These are phyloP conservation scores for Ypsolopha sequella DNA, from an alignment of 2,888 invertebrate species.

Conservation along the genomic window DNA sequence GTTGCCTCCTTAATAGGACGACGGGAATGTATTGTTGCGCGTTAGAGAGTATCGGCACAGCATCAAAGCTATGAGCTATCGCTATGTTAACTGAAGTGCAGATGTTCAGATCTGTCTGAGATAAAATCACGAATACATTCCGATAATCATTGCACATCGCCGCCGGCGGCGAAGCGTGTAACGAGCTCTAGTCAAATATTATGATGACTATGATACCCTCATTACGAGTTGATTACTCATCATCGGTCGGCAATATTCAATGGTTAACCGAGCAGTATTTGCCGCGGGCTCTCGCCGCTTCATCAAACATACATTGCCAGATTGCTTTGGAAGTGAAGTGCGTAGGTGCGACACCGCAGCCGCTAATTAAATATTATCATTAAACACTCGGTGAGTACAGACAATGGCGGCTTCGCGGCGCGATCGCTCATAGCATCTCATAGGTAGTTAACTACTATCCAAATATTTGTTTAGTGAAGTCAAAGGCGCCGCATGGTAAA, in stretches of 20 bases:
- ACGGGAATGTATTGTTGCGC: slow-evolving; percentile 22
- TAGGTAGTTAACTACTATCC: slow-evolving; percentile 59
- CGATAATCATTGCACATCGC: slow-evolving; percentile 4
- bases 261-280: background rate
- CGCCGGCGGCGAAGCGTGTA: slow-evolving; percentile 8
- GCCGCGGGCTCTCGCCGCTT: slow-evolving; percentile 42
- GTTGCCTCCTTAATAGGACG: slow-evolving; percentile 22
- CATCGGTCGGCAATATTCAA: slow-evolving; percentile 27
- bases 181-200: slow-evolving; percentile 22
- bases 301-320: slow-evolving; percentile 31
- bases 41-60: slow-evolving; percentile 10
- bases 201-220: slow-evolving; percentile 28
- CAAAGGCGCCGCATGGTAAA: slow-evolving; percentile 56
- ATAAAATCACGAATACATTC: background rate
- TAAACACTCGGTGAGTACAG: slow-evolving; percentile 46
- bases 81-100: slow-evolving; percentile 7
- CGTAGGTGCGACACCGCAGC: slow-evolving; percentile 56
- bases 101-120: slow-evolving; percentile 15
- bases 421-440: slow-evolving; percentile 55
- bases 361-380: slow-evolving; percentile 69
- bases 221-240: slow-evolving; percentile 41
- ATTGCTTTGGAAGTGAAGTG: slow-evolving; percentile 27
- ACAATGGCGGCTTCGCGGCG: slow-evolving; percentile 38
- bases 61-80: slow-evolving; percentile 2
- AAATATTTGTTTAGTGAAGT: slow-evolving; percentile 57